These are phyloP conservation scores for Caenorhabditis sp. DNA, from an alignment of 2,888 invertebrate species.

Conservation along the genomic window DNA sequence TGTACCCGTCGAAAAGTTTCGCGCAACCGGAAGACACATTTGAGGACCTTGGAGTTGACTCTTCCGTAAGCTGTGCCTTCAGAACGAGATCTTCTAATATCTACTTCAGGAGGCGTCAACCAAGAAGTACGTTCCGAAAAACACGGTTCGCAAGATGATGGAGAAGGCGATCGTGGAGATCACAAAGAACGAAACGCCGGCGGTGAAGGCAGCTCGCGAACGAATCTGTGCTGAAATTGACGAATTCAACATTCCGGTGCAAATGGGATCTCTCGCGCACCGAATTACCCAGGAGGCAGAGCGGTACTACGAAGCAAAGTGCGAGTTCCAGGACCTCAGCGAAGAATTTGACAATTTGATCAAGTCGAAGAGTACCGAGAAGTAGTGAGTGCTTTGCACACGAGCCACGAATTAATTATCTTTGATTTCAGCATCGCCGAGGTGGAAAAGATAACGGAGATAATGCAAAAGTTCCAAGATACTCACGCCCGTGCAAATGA, in stretches of 20 bases:
- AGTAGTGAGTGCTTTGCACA: too few relatives aligned
- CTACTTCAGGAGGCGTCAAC: slow-evolving; percentile 14
- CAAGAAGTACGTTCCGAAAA: slow-evolving; percentile 19
- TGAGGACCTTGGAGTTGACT: too few relatives aligned
- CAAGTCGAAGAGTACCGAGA: too few relatives aligned
- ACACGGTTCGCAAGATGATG: slow-evolving; percentile 21
- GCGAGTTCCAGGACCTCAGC: too few relatives aligned
- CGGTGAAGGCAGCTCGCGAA: background rate
- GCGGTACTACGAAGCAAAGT: background rate
- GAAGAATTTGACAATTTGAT: background rate
- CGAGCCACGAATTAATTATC: too few relatives aligned
- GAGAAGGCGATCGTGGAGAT: slow-evolving; percentile 9
- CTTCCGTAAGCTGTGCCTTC: too few relatives aligned
- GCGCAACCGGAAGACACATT: background rate
- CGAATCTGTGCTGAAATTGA: too few relatives aligned
- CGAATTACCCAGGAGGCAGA: background rate
- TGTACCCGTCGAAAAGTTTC: too few relatives aligned
- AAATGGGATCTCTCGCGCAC: background rate
- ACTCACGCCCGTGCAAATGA: background rate
- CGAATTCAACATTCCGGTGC: slow-evolving; percentile 1
- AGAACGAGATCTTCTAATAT: background rate
- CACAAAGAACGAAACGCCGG: background rate
- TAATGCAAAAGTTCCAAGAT: background rate
- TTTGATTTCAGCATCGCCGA: too few relatives aligned
- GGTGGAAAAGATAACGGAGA: slow-evolving; percentile 6